Evolutionary conservation across 92 coral and sea anemone genomes (phyloP).

Genomic region (Palythoa grandis): DNA sequence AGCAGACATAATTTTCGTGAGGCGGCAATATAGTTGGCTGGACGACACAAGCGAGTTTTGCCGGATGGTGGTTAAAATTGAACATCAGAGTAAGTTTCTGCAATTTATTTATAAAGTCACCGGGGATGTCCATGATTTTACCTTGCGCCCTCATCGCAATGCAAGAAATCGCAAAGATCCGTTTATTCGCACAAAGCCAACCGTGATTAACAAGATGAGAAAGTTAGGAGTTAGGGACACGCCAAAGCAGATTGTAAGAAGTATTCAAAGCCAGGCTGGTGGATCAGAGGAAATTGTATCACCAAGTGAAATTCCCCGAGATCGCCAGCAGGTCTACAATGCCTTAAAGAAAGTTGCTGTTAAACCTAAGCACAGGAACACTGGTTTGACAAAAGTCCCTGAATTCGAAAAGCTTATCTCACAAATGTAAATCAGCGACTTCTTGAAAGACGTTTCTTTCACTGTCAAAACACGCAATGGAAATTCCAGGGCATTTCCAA

Average conservation of each 20-base stretch:
- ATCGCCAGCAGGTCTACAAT: slow-evolving; percentile 66
- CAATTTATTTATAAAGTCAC: slow-evolving; percentile 46
- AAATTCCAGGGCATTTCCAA: slow-evolving; percentile 21
- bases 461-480: slow-evolving; percentile 21
- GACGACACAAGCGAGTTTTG: slow-evolving; percentile 49
- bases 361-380: slow-evolving; percentile 54
- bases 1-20: slow-evolving; percentile 1
- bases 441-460: slow-evolving; percentile 34
- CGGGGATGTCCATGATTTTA: neutral
- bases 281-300: slow-evolving; percentile 53
- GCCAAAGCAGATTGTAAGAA: slow-evolving; percentile 54
- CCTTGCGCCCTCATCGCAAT: slow-evolving; percentile 45
- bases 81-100: slow-evolving; percentile 36
- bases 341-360: slow-evolving; percentile 56
- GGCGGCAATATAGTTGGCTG: slow-evolving; percentile 31
- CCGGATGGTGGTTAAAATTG: slow-evolving; percentile 56
- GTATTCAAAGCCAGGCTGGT: slow-evolving; percentile 55
- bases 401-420: slow-evolving; percentile 67
- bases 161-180: slow-evolving; percentile 35
- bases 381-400: slow-evolving; percentile 59
- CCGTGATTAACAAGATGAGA: slow-evolving; percentile 56
- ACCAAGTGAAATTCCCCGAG: slow-evolving; percentile 63
- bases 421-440: slow-evolving; percentile 44
- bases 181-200: slow-evolving; percentile 66
- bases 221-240: slow-evolving; percentile 49